Evolutionary conservation across 92 coral and sea anemone genomes (phyloP).

Genomic region (Galaxea fascicularis): DNA sequence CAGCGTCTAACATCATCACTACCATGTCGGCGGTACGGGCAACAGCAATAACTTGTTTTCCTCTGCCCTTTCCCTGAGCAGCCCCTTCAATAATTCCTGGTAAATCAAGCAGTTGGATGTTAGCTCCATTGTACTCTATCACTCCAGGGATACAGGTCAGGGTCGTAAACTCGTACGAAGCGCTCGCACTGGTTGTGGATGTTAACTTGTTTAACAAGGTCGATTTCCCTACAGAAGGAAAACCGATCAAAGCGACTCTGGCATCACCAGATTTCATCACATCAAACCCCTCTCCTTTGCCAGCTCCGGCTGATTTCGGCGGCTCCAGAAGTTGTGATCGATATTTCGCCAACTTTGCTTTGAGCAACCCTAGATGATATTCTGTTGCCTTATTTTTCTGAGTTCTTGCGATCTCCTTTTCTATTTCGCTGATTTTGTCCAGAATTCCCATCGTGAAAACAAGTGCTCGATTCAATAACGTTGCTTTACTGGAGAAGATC

Average conservation of each 20-base stretch:
- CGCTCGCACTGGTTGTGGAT: constrained; percentile 85
- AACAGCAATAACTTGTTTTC: constrained; percentile 95
- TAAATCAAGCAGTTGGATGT: constrained; percentile 92
- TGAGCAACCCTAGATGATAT: constrained; percentile 92
- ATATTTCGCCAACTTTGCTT: constrained; percentile 98
- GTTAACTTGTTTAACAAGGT: constrained; percentile 94
- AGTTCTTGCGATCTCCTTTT: constrained; percentile 96
- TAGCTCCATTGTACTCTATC: constrained; percentile 92
- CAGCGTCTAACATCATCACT: constrained; percentile 95
- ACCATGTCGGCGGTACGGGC: constrained; percentile 98
- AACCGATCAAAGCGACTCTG: constrained; percentile 94
- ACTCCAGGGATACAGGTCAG: constrained; percentile 99
- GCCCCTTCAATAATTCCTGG: constrained; percentile 99
- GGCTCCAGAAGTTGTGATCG: constrained; percentile 94
- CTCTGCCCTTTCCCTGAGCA: constrained; percentile 95
- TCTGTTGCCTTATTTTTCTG: constrained; percentile 99
- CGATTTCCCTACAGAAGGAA: constrained; percentile 98
- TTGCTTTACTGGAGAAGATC: not conserved
- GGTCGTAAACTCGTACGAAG: constrained; percentile 96
- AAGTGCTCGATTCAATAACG: not conserved
- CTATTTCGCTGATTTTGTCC: constrained; percentile 92
- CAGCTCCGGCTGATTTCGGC: constrained; percentile 86
- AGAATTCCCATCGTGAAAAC: constrained; percentile 85
- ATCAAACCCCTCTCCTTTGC: constrained; percentile 97
- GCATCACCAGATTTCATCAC: constrained; percentile 99